Base-by-base conservation (phyloP, 1,140 invertebrate species). In the Trachymyrmex cornetzi region DNA sequence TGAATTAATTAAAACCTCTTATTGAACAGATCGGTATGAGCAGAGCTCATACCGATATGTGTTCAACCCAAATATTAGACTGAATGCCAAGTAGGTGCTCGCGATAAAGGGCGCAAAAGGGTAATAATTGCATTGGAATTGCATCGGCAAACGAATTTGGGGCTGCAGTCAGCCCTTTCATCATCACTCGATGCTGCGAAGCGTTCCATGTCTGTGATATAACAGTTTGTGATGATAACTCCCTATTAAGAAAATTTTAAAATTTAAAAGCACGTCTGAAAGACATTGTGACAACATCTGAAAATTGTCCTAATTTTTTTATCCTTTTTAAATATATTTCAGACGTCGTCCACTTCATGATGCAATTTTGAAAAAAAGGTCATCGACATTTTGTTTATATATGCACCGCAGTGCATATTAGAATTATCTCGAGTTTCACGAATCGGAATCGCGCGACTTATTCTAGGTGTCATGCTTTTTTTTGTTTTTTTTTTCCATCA, bases 11-110 rank as follows among this genome's bases (percentile, higher is more conserved):
- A 19, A 66, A n/a, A 61, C 12, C 61, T 11, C 16, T 63, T 50
- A 22, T 81, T 38, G 22, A 85, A 85, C 44, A 72, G 87, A 79
- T 85, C 81, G 66, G 30, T 61, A 74, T 79, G 88, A 85, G 64
- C 86, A 63, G 44, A 38, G 11, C 48, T 67, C 48, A 38, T n/a
- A n/a, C n/a, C 53, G 27, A 27, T 30, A 55, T 24, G 19, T 22
- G 3, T 66, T 77, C 24, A 77, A 63, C 22, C 19, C 50, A 63
- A 80, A 88, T 75, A 19, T 27, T 12, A 55, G 30, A 12, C 59
- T n/a, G n/a, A 57, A 57, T 57, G n/a, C 3, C 30, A 38, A 53
- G 14, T 72, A 16, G 12, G 16, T 38, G 11, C 11, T 77, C 1
- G 16, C n/a, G 11, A 16, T 11, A 30, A 63, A 67, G 14, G 11